Percentiles rank a stretch among this genome's conserved stretches.
Evolutionary conservation across 92 coral and sea anemone genomes (phyloP).

Genomic region (Porites rus): DNA sequence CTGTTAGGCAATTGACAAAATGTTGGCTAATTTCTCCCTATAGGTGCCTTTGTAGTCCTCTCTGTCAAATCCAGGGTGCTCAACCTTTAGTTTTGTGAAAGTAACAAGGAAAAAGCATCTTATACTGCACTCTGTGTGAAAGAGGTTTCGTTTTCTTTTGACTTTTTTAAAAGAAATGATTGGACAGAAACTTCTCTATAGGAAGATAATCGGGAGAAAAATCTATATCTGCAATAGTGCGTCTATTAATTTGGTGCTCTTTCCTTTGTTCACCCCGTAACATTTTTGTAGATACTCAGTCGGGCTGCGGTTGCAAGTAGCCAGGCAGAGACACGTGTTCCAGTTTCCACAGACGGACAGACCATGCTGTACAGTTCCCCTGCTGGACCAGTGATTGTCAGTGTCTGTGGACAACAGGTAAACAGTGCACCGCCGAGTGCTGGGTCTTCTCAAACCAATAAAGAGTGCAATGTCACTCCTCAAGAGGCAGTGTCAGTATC

Average conservation of each 20-base stretch:
- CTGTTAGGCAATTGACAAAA: too few species aligned
- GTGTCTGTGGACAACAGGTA: conserved; percentile 19
- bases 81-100: too few species aligned
- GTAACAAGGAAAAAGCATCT: too few species aligned
- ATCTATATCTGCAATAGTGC: background rate
- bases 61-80: too few species aligned
- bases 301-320: conserved; percentile 9
- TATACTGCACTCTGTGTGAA: too few species aligned
- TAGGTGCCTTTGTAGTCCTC: too few species aligned
- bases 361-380: background rate
- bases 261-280: background rate
- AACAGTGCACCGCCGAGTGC: background rate
- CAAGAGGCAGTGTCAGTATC: background rate
- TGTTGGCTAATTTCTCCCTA: too few species aligned
- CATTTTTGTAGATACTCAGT: conserved; percentile 32
- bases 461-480: background rate
- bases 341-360: background rate
- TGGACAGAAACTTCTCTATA: background rate
- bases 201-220: too few species aligned
- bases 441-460: background rate
- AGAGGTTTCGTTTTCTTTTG: background rate
- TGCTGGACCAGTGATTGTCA: conserved; percentile 43
- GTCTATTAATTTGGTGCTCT: background rate
- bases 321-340: conserved; percentile 4
- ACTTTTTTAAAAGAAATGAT: background rate